Evolutionary conservation across 2,888 invertebrate genomes (phyloP).

Genomic region (Aleiodes testaceus): DNA sequence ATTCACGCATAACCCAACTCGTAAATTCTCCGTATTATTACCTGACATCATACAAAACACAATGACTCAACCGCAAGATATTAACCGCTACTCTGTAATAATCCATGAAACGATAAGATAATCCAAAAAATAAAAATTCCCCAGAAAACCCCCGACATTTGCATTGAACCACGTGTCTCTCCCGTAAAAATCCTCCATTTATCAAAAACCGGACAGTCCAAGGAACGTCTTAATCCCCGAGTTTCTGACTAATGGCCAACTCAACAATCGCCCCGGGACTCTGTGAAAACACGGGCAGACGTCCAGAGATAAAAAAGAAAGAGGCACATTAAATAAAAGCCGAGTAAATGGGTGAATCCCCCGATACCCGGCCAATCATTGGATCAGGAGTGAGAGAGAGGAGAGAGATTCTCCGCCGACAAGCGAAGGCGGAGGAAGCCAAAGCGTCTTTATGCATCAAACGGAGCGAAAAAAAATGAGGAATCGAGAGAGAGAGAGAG

Average conservation of each 20-base stretch:
- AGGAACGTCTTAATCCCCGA: too few species aligned
- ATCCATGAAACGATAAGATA: neutral
- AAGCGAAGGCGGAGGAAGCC: conserved; percentile 27
- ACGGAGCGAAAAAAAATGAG: conserved; percentile 8
- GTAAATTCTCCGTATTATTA: too few species aligned
- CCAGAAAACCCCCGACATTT: too few species aligned
- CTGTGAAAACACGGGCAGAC: too few species aligned
- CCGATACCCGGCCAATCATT: conserved; percentile 55
- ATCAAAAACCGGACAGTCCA: neutral
- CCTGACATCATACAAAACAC: too few species aligned
- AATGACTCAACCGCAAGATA: neutral
- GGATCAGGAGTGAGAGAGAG: conserved; percentile 59
- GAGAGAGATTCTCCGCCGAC: conserved; percentile 1
- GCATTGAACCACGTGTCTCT: neutral
- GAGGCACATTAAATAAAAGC: neutral
- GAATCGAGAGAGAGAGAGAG: conserved; percentile 23
- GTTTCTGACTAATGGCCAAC: too few species aligned
- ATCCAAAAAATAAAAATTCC: too few species aligned
- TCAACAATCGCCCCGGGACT: too few species aligned
- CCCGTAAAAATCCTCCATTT: neutral
- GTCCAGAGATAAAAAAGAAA: too few species aligned
- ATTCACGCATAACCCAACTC: too few species aligned
- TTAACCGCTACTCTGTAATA: too few species aligned
- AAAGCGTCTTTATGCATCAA: neutral
- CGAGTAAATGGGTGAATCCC: conserved; percentile 18